Evolutionary conservation across 2,113 vertebrate genomes (phyloP).

Genomic region (Phycodurus eques): DNA sequence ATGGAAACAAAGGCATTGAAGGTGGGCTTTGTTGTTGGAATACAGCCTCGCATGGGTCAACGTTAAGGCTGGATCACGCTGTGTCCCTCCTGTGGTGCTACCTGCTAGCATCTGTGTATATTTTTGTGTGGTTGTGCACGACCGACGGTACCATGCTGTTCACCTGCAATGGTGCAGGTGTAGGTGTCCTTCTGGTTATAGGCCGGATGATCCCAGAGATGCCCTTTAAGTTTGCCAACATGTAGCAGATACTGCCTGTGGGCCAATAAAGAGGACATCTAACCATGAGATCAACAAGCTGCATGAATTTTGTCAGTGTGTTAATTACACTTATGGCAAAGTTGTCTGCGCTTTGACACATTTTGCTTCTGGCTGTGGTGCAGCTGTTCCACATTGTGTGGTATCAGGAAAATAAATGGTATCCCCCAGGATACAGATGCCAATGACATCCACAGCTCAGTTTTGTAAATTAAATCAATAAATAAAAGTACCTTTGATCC

Average conservation of each 20-base stretch:
- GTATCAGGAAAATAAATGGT: conserved; percentile 39
- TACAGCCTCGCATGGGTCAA: conserved; percentile 31
- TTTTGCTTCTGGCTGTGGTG: conserved; percentile 35
- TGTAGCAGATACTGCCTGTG: conserved; percentile 19
- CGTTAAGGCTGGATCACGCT: conserved; percentile 29
- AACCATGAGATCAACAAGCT: not conserved
- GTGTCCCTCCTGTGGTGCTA: conserved; percentile 45
- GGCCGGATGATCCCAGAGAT: conserved; percentile 52
- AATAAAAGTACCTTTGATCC: conserved; percentile 66
- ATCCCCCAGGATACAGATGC: conserved; percentile 70
- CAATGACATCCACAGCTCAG: conserved; percentile 70
- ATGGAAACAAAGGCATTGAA: conserved; percentile 35
- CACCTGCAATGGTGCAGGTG: conserved; percentile 59
- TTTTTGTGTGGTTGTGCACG: conserved; percentile 28
- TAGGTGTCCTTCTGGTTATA: conserved; percentile 59
- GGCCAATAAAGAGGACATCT: conserved; percentile 3
- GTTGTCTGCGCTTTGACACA: conserved; percentile 17
- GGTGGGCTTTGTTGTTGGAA: conserved; percentile 35
- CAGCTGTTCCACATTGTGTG: conserved; percentile 56
- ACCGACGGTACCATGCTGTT: conserved; percentile 56
- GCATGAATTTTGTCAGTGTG: not conserved
- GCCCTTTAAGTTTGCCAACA: conserved; percentile 37
- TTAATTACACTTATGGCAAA: conserved; percentile 1
- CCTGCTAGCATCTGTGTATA: conserved; percentile 21
- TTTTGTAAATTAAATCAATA: conserved; percentile 70